Base-by-base conservation (phyloP, 2,888 invertebrate genomes). In the Dendrolimus pini region DNA sequence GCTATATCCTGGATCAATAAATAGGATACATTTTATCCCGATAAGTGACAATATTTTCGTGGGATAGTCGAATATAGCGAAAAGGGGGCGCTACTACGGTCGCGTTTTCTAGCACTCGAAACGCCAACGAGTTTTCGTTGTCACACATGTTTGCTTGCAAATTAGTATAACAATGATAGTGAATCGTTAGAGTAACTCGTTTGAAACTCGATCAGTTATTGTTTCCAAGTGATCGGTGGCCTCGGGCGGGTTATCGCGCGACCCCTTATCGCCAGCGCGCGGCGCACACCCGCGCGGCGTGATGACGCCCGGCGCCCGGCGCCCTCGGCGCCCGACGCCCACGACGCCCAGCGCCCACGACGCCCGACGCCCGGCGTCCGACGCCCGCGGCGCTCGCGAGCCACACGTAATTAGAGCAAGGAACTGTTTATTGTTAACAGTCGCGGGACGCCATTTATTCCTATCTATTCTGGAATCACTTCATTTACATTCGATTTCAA, bases 241-340 rank as follows among this genome's bases (percentile, higher is more conserved):
- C 63, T 69, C 69, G 65, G 62, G 56, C 70, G 79, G 80, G 78
- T 78, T 80, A 81, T 81, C 81, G 77, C 75, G 72, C 74, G 79
- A 79, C 81, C 80, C 72, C 75, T 80, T 81, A 80, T 80, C 81
- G 68, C 70, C 65, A 66, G 65, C 72, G 59, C 74, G 47, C 47
- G 47, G 12, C 47, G 47, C 9, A 47, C 47, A 47, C 9, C 47
- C 9, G 47, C 9, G 9, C 47, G 12, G 47, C 47, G 47, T 47
- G 47, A 3, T 9, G 12, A 12, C 47, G 47, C 47, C 47, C 3
- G 9, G 47, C 9, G 9, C 47, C 9, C 47, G 47, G 9, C 12
- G 47, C 47, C 12, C 47, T 2, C 0, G 10, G 12, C 9, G 12
- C 47, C 2, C 9, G 47, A 9, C 9, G 47, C 9, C 47, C 47